A percentile compares a stretch with the other conserved stretches of the same genome.
These are phyloP conservation scores for Smutsia temminckii DNA, from an alignment of 2,797 vertebrate species.

Conservation along the genomic window DNA sequence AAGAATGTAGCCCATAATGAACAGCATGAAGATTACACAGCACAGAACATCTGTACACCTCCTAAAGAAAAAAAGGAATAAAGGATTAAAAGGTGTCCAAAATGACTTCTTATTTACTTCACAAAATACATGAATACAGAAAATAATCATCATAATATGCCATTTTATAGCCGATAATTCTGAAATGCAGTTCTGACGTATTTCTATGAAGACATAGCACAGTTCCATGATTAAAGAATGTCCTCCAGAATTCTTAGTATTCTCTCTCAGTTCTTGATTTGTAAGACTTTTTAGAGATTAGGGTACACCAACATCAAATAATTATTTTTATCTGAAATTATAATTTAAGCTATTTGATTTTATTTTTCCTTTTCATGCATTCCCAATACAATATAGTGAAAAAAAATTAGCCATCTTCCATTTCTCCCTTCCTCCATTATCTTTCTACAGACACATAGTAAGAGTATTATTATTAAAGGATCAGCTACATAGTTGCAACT, in stretches of 20 bases:
- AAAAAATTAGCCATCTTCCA: not conserved
- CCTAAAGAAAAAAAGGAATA: constrained; percentile 85
- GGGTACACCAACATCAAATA: not conserved
- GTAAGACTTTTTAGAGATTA: constrained; percentile 18
- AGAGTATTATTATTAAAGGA: not conserved
- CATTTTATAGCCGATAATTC: not conserved
- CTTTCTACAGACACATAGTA: not conserved
- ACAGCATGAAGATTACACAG: constrained; percentile 93
- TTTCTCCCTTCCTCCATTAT: not conserved
- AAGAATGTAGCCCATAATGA: constrained; percentile 93
- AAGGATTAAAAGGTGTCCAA: constrained; percentile 52
- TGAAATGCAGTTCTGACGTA: not conserved
- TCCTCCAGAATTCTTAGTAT: not conserved
- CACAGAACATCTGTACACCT: constrained; percentile 94
- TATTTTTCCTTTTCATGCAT: constrained; percentile 1
- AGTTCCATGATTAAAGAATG: not conserved
- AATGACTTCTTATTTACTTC: not conserved
- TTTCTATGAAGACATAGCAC: not conserved
- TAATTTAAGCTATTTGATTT: constrained; percentile 18
- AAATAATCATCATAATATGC: not conserved
- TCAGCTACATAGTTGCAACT: not conserved
- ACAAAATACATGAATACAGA: not conserved
- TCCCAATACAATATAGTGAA: not conserved
- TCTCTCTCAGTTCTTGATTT: constrained; percentile 25
- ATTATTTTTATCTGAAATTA: not conserved